A percentile compares a stretch with the other conserved stretches of the same genome.
Evolutionary conservation across 2,797 vertebrate genomes (phyloP).

Genomic region (Labroides dimidiatus): DNA sequence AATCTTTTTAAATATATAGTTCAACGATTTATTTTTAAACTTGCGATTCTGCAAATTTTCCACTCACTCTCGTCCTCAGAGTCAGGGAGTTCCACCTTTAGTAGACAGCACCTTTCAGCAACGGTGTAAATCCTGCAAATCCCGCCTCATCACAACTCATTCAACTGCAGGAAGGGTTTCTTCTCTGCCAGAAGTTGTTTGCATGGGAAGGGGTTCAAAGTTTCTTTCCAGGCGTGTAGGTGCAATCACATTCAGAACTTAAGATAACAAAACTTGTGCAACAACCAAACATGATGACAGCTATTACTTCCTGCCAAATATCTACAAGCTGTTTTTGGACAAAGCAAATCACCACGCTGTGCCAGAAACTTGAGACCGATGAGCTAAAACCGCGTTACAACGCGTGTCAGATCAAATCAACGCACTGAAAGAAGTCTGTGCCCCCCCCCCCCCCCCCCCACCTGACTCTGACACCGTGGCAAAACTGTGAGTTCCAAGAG

Average conservation of each 20-base stretch:
- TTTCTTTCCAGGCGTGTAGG: constrained; percentile 9
- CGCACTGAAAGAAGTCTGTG: no score
- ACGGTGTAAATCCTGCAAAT: constrained; percentile 9
- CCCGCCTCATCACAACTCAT: constrained; percentile 34
- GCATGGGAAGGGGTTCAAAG: constrained; percentile 1
- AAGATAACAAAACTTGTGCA: constrained; percentile 1
- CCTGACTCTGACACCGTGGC: no score
- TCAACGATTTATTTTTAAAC: neutral
- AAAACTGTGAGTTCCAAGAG: no score
- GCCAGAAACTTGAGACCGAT: no score
- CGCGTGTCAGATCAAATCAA: no score
- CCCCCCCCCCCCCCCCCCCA: no score
- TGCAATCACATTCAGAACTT: neutral
- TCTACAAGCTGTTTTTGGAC: neutral
- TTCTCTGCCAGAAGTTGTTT: constrained; percentile 15
- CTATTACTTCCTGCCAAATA: constrained; percentile 16
- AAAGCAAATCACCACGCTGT: neutral
- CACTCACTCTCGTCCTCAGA: neutral
- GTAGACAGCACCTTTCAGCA: constrained; percentile 26
- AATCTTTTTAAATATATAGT: no score
- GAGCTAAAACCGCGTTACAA: no score
- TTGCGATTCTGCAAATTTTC: neutral
- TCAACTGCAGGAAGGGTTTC: constrained; percentile 9
- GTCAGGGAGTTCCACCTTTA: constrained; percentile 12
- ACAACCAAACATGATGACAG: neutral